Evolutionary conservation across 2,113 vertebrate species (phyloP).

Genomic region (Sinocyclocheilus maitianheensis): DNA sequence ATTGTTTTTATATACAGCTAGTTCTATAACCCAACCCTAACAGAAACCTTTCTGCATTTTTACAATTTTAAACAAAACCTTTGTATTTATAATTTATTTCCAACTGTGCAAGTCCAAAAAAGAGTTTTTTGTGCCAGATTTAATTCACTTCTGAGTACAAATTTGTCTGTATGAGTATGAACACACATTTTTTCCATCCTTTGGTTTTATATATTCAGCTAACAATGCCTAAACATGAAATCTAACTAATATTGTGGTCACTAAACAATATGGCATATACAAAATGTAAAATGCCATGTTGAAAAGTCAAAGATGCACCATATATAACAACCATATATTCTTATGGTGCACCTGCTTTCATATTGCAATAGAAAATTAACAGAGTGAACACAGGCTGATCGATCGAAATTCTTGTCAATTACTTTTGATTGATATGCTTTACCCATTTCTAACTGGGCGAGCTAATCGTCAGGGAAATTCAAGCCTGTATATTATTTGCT

Average conservation of each 20-base stretch:
- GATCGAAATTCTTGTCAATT: constrained; percentile 60
- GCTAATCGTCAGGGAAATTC: constrained; percentile 62
- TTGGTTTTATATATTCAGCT: background rate
- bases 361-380: background rate
- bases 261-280: background rate
- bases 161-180: background rate
- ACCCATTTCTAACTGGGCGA: constrained; percentile 62
- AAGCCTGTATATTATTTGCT: constrained; percentile 56
- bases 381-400: too few species aligned
- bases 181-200: background rate
- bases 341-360: background rate
- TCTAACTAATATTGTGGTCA: too few species aligned
- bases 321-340: background rate
- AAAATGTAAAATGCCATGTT: background rate
- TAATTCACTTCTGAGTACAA: too few species aligned
- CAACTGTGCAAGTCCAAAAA: background rate
- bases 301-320: background rate
- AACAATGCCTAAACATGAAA: background rate
- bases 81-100: background rate
- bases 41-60: too few species aligned
- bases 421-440: constrained; percentile 53
- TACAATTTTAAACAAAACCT: too few species aligned
- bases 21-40: too few species aligned
- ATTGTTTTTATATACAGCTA: too few species aligned
- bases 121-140: background rate